Percentiles rank a stretch among this genome's conserved stretches.
Evolutionary conservation across 2,113 vertebrate genomes (phyloP).

Genomic region (Thunnus thynnus): DNA sequence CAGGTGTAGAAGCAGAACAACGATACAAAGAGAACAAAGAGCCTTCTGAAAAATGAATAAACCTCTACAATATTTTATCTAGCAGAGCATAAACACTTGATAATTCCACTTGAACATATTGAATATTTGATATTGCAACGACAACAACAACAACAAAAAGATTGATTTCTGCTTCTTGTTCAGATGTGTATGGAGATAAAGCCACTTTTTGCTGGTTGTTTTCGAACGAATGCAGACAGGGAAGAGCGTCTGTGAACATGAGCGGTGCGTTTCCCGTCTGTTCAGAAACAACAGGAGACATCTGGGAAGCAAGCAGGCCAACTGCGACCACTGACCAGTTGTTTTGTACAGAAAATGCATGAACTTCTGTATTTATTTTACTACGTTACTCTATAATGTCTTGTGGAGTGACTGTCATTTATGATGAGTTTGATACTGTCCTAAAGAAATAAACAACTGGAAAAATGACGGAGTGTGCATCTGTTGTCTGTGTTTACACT

Average conservation of each 20-base stretch:
- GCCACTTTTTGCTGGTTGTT: constrained; percentile 27
- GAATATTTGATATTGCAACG: neutral
- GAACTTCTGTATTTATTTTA: neutral
- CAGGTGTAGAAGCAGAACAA: constrained; percentile 20
- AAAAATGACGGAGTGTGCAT: neutral
- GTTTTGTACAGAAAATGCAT: neutral
- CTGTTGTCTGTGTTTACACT: constrained; percentile 10
- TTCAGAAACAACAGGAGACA: constrained; percentile 64
- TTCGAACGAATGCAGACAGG: constrained; percentile 23
- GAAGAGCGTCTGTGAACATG: constrained; percentile 33
- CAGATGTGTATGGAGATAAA: neutral
- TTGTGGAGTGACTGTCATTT: neutral
- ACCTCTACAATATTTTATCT: neutral
- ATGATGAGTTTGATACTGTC: neutral
- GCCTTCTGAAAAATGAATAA: neutral
- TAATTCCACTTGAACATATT: neutral
- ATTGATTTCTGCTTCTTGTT: neutral
- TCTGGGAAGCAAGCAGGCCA: constrained; percentile 66
- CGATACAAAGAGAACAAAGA: constrained; percentile 25
- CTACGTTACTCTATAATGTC: neutral
- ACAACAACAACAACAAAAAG: too few relatives aligned
- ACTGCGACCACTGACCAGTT: neutral
- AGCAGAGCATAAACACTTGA: neutral
- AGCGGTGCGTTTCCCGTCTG: constrained; percentile 67
- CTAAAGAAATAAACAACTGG: constrained; percentile 12